Conservation (phyloP, 1,140 invertebrate species). For the Drosophila baimaii region DNA sequence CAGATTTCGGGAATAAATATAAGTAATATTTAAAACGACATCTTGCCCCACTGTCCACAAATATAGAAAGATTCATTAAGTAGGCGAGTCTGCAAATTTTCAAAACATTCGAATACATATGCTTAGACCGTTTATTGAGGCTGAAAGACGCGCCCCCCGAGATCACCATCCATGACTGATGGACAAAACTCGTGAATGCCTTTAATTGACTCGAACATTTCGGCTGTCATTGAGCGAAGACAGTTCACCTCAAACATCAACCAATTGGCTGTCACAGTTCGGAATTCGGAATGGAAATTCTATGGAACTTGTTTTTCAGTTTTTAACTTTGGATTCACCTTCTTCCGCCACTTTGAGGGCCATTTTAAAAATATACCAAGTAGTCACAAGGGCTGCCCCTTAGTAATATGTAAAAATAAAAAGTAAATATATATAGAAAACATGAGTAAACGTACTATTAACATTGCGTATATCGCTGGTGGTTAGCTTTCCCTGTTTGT, state of each 20-base stretch:
- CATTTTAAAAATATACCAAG: conserved; percentile 33
- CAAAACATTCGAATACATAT: conserved; percentile 48
- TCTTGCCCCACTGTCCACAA: conserved; percentile 26
- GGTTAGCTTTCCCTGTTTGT: conserved; percentile 73
- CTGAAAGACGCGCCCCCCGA: conserved; percentile 55
- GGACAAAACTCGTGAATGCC: conserved; percentile 32
- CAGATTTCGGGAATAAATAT: neutral
- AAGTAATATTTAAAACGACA: neutral
- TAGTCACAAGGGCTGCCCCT: conserved; percentile 20
- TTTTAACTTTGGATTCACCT: neutral
- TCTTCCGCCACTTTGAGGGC: conserved; percentile 13
- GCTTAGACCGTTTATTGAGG: conserved; percentile 46
- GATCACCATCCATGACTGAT: conserved; percentile 38
- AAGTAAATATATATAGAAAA: neutral
- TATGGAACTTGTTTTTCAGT: conserved; percentile 14
- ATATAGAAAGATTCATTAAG: conserved; percentile 41
- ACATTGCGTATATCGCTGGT: conserved; percentile 67
- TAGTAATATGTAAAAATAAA: conserved; percentile 14
- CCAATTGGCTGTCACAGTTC: conserved; percentile 46
- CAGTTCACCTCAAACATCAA: conserved; percentile 41
- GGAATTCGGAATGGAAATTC: conserved; percentile 28
- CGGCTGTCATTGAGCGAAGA: conserved; percentile 55
- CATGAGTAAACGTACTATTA: conserved; percentile 66
- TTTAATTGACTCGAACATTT: conserved; percentile 69
- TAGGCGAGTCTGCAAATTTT: conserved; percentile 30